A percentile compares a stretch with the other conserved stretches of the same genome.
Conservation (phyloP, 2,797 vertebrate species). For the Acanthopagrus latus region DNA sequence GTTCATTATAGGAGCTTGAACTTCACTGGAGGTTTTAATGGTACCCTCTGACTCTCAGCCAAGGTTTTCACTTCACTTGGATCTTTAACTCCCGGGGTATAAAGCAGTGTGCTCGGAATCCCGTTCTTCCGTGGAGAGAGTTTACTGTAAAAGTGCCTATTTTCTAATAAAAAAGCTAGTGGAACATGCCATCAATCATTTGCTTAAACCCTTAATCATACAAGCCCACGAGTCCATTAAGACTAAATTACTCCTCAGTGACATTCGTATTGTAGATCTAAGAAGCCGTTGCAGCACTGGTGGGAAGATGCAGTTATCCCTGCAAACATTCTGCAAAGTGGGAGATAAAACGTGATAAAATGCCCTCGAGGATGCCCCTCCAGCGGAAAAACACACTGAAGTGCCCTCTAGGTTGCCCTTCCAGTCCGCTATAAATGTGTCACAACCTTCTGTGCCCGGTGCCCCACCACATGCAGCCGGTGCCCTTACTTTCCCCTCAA, state of each 20-base stretch:
- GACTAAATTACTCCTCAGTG: conserved; percentile 39
- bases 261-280: conserved; percentile 27
- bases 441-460: too few species aligned
- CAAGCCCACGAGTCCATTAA: conserved; percentile 43
- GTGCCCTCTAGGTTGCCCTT: too few species aligned
- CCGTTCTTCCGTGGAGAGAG: not conserved
- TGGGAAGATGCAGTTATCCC: too few species aligned
- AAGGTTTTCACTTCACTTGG: conserved; percentile 46
- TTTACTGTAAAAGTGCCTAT: conserved; percentile 21
- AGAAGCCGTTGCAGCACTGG: conserved; percentile 7
- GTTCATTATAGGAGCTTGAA: conserved; percentile 23
- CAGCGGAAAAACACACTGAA: too few species aligned
- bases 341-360: too few species aligned
- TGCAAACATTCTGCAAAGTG: too few species aligned
- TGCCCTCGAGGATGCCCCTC: too few species aligned
- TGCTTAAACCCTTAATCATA: conserved; percentile 55
- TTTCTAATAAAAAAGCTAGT: conserved; percentile 36
- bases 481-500: too few species aligned
- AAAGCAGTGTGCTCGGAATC: conserved; percentile 37
- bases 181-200: conserved; percentile 49
- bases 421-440: too few species aligned
- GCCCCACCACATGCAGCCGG: too few species aligned
- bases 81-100: conserved; percentile 36
- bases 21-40: conserved; percentile 40
- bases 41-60: conserved; percentile 24